Evolutionary conservation across 2,113 vertebrate species (phyloP).

Genomic region (Embiotoca jacksoni): DNA sequence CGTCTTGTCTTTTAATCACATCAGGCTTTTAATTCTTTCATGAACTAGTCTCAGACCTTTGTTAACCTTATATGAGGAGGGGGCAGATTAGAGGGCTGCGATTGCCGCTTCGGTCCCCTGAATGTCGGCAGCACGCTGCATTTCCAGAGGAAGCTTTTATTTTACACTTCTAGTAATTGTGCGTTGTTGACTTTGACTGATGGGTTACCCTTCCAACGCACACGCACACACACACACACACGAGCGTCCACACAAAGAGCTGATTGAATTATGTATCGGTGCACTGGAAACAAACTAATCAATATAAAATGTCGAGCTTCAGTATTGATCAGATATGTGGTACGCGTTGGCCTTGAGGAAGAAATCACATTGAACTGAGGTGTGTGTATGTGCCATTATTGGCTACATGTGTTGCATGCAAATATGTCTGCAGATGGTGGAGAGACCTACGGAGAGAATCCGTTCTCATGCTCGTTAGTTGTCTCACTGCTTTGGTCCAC

Average conservation of each 20-base stretch:
- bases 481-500: background rate
- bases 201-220: slow-evolving; percentile 1
- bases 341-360: background rate
- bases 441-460: background rate
- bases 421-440: background rate
- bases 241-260: too few relatives aligned
- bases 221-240: background rate
- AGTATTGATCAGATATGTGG: slow-evolving; percentile 45
- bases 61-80: slow-evolving; percentile 68
- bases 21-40: slow-evolving; percentile 75
- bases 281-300: slow-evolving; percentile 63
- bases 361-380: background rate
- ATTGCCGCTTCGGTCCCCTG: slow-evolving; percentile 20
- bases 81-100: slow-evolving; percentile 34
- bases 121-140: background rate
- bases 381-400: background rate
- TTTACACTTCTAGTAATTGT: slow-evolving; percentile 42
- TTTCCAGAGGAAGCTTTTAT: slow-evolving; percentile 34
- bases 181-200: slow-evolving; percentile 65
- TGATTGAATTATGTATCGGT: slow-evolving; percentile 58
- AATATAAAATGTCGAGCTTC: slow-evolving; percentile 57
- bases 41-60: slow-evolving; percentile 61
- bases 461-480: background rate
- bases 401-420: background rate
- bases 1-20: slow-evolving; percentile 71